Evolutionary conservation across 2,113 vertebrate species (phyloP), one percentile per base, ranked within the genome.

Genomic region (Podarcis muralis): DNA sequence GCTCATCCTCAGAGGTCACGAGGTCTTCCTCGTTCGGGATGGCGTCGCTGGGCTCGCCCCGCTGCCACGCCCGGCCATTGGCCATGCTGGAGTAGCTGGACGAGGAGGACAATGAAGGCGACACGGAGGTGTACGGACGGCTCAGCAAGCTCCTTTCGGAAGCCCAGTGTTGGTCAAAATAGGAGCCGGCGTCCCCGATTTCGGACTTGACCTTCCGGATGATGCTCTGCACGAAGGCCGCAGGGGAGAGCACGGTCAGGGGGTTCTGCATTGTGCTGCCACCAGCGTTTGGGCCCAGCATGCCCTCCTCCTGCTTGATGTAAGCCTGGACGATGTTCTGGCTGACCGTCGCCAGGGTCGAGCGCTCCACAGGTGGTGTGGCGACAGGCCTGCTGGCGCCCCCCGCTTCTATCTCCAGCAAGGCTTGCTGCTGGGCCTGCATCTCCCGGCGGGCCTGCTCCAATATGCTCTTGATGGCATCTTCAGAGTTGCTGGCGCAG

Each of bases 201-300:
- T 99, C 99, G 0, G 99, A 98, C 94, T 99, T 99, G 87, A 99
- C 99, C 95, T 99, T 99, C 2, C 98, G 98, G 95, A 99, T 99
- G 92, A 99, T 99, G 96, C 98, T 99, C 96, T 99, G 99, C 69
- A 99, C 99, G 0, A 99, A 99, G 82, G 98, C 98, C 0, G 98
- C 99, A 0, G 99, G 99, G 0, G 99, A 99, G 5, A 99, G 97
- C 75, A 98, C 98, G 0, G 98, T 97, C 88, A 99, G 96, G 0
- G 98, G 95, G 0, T 98, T 96, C 93, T 98, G 98, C 0, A 95
- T 87, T 1, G 77, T 57, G 2, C 97, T 96, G 86, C 97, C 95
- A 82, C 96, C 95, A 2, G 96, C 95, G 18, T 97, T 91, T 76
- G 96, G 92, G 62, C 95, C 94, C 5, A 80, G 88, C 62, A 93